These are phyloP conservation scores for Montipora sp. DNA, from an alignment of 64 coral and sea anemone genomes.

Conservation along the genomic window DNA sequence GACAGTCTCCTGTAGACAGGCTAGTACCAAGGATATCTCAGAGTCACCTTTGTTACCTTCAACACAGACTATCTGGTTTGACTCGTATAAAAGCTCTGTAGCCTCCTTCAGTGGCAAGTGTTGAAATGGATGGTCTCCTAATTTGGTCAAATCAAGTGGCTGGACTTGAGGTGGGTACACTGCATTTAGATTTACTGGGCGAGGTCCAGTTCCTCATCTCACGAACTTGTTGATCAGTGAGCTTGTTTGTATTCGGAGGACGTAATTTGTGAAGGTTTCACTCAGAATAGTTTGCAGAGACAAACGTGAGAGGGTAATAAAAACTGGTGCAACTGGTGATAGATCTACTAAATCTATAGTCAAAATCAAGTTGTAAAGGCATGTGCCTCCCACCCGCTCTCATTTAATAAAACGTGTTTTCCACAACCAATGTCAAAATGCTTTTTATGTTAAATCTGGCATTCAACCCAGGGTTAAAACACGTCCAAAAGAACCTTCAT, in stretches of 20 bases:
- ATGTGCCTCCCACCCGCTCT: conserved; percentile 20
- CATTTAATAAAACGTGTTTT: conserved; percentile 45
- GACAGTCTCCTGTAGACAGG: conserved; percentile 44
- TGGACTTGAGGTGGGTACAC: too few species aligned
- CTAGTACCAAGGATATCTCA: too few species aligned
- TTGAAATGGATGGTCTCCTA: too few species aligned
- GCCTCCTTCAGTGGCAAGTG: too few species aligned
- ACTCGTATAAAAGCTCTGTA: conserved; percentile 8
- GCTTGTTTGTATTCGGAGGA: too few species aligned
- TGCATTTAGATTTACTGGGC: too few species aligned
- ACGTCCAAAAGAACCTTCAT: conserved; percentile 20
- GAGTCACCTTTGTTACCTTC: too few species aligned
- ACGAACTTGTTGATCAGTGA: too few species aligned
- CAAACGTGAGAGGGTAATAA: not conserved
- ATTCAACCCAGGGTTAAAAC: conserved; percentile 10
- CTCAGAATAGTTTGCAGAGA: not conserved
- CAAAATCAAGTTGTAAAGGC: conserved; percentile 49
- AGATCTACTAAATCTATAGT: conserved; percentile 16
- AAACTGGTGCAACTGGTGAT: conserved; percentile 1
- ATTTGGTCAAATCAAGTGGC: too few species aligned
- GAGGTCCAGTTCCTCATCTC: not conserved
- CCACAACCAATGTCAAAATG: conserved; percentile 33
- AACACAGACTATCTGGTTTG: too few species aligned
- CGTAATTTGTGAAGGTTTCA: too few species aligned
- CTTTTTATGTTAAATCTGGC: conserved; percentile 47